Evolutionary conservation across 2,113 vertebrate species (phyloP), one percentile per base, ranked within the genome.

Genomic region (Cathartes aura): DNA sequence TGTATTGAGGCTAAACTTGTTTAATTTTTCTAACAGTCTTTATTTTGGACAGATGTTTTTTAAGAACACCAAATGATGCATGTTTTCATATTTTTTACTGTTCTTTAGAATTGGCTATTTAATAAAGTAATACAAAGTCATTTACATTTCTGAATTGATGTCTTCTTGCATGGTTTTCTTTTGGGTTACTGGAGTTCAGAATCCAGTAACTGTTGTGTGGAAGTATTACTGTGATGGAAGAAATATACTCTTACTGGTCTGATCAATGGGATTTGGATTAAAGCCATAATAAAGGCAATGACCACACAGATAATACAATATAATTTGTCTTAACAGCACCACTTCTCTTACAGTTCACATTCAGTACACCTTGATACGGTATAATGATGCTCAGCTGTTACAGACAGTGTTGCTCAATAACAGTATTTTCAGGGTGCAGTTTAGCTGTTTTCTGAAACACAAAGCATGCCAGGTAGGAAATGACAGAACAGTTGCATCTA

Each of bases 21-120:
- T 95, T 96, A 95, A 96, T 95, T 98, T 98, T 97, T 94, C 97
- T 98, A 97, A 98, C 97, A 95, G 82, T 98, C 92, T 95, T 86
- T 96, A 30, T 97, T 97, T 98, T 97, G 45, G 97, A 96, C 87
- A 60, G 22, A 2, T 23, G 6, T 89, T 81, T 94, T 97, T 95
- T 97, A 93, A 97, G 93, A 97, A 87, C 64, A 97, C 79, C 94
- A 93, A 91, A 82, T 97, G 96, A 94, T 92, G 66, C 91, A 74
- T 84, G 83, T 87, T 95, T 94, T 91, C 47, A 1, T 94, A 18
- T 95, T 97, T 97, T 96, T 70, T 96, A 94, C 89, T 89, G 86
- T 96, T 93, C 92, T 95, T 83, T 95, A 97, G 93, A 96, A 75
- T 45, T 85, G 40, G 83, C 87, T 90, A 81, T 97, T 95, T 97